Evolutionary conservation across 2,797 vertebrate species (phyloP).

Genomic region (Tauraco hartlaubi): DNA sequence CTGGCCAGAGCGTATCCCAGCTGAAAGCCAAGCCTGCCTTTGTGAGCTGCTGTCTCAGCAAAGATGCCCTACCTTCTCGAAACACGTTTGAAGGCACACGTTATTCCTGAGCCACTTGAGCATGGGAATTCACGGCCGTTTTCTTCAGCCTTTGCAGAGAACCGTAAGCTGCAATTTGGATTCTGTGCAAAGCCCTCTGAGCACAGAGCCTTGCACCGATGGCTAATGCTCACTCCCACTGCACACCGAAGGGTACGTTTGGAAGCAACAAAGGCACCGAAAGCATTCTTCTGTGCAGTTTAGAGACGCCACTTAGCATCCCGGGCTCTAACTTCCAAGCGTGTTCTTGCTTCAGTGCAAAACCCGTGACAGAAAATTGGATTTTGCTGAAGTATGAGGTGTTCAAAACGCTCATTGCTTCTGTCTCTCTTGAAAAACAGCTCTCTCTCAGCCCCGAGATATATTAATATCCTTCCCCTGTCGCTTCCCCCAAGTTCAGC

Average conservation of each 20-base stretch:
- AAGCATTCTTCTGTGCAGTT: neutral
- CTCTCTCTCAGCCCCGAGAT: conserved; percentile 19
- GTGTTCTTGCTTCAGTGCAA: conserved; percentile 8
- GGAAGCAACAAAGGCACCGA: neutral
- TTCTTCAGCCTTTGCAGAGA: neutral
- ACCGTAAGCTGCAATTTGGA: neutral
- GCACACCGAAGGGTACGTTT: neutral
- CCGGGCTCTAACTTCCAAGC: neutral
- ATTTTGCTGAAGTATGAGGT: conserved; percentile 73
- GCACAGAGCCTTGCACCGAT: neutral
- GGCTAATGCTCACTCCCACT: neutral
- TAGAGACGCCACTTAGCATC: neutral
- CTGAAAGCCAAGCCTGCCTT: neutral
- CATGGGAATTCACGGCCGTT: neutral
- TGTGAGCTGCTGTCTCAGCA: neutral
- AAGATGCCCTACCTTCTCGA: neutral
- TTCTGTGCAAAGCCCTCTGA: conserved; percentile 29
- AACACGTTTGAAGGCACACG: neutral
- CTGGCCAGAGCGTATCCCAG: neutral
- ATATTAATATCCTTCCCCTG: conserved; percentile 53
- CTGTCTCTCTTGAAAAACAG: conserved; percentile 75
- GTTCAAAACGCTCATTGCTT: conserved; percentile 58
- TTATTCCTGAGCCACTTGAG: neutral
- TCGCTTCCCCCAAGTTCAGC: conserved; percentile 31
- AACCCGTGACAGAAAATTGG: conserved; percentile 65